Evolutionary conservation across 2,888 invertebrate species (phyloP), one percentile per base, ranked within the genome.

Genomic region (Xylota segnis): DNA sequence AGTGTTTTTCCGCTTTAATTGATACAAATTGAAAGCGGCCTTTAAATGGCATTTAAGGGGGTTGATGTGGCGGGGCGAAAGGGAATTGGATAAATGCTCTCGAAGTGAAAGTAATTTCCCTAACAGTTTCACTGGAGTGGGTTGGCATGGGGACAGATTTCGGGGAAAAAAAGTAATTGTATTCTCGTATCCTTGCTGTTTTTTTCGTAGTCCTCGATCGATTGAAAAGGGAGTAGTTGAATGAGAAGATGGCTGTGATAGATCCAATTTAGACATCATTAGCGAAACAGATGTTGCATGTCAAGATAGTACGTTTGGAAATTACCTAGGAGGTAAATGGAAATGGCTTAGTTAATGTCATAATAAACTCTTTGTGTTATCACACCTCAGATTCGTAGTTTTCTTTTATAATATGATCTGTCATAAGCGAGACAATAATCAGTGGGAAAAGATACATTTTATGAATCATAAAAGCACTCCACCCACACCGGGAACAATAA

Each of bases 1-100:
- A 86, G 71, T 82, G 82, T 81, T 82, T 81, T 82, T 82, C 84
- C 84, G 84, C 84, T 86, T 86, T 86, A 86, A 86, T 86, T 86
- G 86, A 76, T 86, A 86, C 82, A 86, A 86, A 86, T 86, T 86
- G 86, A 86, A 82, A 70, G 70, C 75, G 81, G 84, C 81, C 84
- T 84, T 78, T 84, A 81, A 84, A 81, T 71, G 84, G 58, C 43
- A 65, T 81, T 84, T 70, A 83, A 70, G 45, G 34, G 43, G 32
- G 37, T 56, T 18, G 68, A 37, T 52, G 56, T 16, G 29, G 1
- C 52, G 52, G n/a, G 23, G 40, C n/a, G 29, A 63, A 16, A 68
- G 45, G 50, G 83, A 82, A 74, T 77, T 70, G 72, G 83, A 68
- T 77, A 77, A 72, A 72, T 66, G 72, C 14, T 72, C 50, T 66